phyloP scores from a whole-genome alignment of 2,797 vertebrate genomes.

The Scarus forsteni region DNA sequence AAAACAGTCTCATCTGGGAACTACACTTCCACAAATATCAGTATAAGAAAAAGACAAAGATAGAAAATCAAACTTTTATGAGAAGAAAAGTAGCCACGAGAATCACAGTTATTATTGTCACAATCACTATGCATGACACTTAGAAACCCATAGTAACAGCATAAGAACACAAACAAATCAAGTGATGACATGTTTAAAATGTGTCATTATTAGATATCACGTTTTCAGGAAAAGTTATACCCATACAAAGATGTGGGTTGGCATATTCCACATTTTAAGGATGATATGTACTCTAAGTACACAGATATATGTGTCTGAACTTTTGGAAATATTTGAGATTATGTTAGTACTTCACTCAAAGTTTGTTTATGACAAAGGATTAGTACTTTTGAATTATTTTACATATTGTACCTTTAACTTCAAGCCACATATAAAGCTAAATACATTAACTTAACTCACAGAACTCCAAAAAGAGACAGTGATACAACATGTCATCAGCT shows the following conservation, averaged over 20 bases:
- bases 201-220: too few species aligned
- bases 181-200: constrained; percentile 1
- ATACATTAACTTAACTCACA: constrained; percentile 4
- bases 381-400: too few species aligned
- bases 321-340: too few species aligned
- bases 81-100: constrained; percentile 31
- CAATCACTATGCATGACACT: constrained; percentile 22
- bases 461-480: constrained; percentile 31
- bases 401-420: constrained; percentile 4
- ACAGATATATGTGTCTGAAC: too few species aligned
- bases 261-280: too few species aligned
- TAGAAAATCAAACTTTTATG: constrained; percentile 39
- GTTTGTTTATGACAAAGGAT: too few species aligned
- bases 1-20: constrained; percentile 61
- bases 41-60: constrained; percentile 56
- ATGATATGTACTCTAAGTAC: too few species aligned
- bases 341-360: too few species aligned
- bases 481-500: constrained; percentile 64
- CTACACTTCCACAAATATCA: constrained; percentile 66
- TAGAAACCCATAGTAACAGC: constrained; percentile 19
- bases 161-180: constrained; percentile 2
- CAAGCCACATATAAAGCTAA: neutral
- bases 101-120: constrained; percentile 33
- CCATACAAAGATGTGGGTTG: too few species aligned
- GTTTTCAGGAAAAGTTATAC: too few species aligned